Evolutionary conservation across 2,113 vertebrate genomes (phyloP).

Genomic region (Burhinus oedicnemus): DNA sequence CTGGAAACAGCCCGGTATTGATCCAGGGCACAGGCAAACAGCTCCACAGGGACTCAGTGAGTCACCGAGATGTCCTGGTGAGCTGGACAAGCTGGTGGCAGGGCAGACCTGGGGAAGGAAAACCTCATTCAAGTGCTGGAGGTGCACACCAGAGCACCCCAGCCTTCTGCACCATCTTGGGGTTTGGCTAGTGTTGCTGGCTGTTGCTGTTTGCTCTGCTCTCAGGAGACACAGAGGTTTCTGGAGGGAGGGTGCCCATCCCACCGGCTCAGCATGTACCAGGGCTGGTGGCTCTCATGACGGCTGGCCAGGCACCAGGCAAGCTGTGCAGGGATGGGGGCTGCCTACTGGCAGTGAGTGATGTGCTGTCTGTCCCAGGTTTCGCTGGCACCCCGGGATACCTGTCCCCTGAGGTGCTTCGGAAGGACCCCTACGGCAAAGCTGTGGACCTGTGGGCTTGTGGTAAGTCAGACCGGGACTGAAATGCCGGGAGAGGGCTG

Average conservation of each 20-base stretch:
- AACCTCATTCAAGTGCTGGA: background rate
- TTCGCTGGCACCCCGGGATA: constrained; percentile 85
- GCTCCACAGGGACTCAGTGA: background rate
- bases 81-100: background rate
- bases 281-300: accelerated
- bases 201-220: background rate
- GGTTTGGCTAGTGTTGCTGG: background rate
- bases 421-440: constrained; percentile 95
- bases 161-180: background rate
- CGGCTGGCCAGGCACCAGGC: background rate
- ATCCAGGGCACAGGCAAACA: background rate
- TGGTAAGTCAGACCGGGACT: constrained; percentile 74
- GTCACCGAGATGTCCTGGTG: background rate
- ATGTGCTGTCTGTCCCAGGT: constrained; percentile 70
- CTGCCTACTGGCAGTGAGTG: background rate
- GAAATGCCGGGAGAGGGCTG: accelerated
- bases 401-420: constrained; percentile 89
- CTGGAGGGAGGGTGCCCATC: background rate
- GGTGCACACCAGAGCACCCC: background rate
- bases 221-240: background rate
- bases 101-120: background rate
- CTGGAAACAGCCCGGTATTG: background rate
- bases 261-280: accelerated
- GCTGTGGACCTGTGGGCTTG: constrained; percentile 97
- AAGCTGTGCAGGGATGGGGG: background rate